Conservation (phyloP, 2,113 vertebrate species). For the Ageneiosus marmoratus region DNA sequence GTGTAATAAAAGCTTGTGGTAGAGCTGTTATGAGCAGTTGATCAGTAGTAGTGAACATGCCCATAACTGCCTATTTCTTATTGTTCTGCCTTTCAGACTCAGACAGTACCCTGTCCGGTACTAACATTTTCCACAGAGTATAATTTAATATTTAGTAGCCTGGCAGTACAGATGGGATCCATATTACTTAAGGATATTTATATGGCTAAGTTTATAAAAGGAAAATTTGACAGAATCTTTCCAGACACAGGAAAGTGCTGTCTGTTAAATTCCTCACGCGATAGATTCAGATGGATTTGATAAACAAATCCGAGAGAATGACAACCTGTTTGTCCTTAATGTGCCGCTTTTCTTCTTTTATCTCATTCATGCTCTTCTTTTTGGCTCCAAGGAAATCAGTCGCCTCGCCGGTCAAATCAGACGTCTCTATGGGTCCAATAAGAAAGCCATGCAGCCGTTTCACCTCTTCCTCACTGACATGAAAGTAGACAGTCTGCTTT, state of each 20-base stretch:
- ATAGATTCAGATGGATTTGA: not conserved
- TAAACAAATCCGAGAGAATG: not conserved
- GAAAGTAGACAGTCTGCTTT: conserved; percentile 71
- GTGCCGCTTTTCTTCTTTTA: not conserved
- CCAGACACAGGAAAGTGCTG: not conserved
- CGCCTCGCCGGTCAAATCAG: conserved; percentile 87
- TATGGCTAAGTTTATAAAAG: not conserved
- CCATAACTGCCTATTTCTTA: not conserved
- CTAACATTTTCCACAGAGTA: not conserved
- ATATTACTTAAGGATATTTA: not conserved
- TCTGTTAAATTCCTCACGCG: not conserved
- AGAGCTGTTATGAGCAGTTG: not conserved
- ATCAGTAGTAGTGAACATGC: not conserved
- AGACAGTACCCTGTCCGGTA: not conserved
- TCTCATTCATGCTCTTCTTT: not conserved
- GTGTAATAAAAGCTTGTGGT: not conserved
- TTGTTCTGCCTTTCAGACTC: not conserved
- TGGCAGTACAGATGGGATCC: not conserved
- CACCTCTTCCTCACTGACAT: conserved; percentile 84
- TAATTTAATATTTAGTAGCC: not conserved
- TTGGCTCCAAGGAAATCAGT: conserved; percentile 78
- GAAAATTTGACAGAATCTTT: not conserved
- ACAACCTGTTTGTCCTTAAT: not conserved
- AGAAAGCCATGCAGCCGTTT: conserved; percentile 79
- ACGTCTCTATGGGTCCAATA: conserved; percentile 88